phyloP scores from a whole-genome alignment of 2,888 invertebrate species.

The Venusia cambrica region DNA sequence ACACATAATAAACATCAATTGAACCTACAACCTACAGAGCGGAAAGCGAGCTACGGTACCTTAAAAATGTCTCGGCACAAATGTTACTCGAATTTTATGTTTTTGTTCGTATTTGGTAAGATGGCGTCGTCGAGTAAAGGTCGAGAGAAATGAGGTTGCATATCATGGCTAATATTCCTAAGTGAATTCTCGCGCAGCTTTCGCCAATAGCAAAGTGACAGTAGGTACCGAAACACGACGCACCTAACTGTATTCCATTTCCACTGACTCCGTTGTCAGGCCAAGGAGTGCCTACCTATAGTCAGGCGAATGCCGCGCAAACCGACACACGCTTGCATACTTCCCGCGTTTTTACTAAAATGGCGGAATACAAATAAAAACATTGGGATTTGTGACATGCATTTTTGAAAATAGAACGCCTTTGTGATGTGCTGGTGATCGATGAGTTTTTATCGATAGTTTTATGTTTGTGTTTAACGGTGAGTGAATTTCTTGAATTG shows the following conservation, averaged over 20 bases:
- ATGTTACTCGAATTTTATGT: too few relatives aligned
- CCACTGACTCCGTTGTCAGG: too few relatives aligned
- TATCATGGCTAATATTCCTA: slow-evolving; percentile 27
- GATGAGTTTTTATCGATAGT: slow-evolving; percentile 2
- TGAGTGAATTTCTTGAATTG: slow-evolving; percentile 13
- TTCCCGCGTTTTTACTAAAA: slow-evolving; percentile 4
- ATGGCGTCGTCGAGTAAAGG: slow-evolving; percentile 16
- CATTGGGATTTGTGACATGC: too few relatives aligned
- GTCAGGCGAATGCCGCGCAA: slow-evolving; percentile 19
- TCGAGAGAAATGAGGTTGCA: slow-evolving; percentile 24
- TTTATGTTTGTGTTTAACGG: slow-evolving; percentile 8
- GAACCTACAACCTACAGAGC: too few relatives aligned
- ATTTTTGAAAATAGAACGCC: slow-evolving; percentile 6
- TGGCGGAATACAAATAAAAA: slow-evolving; percentile 1
- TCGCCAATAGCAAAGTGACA: slow-evolving; percentile 18
- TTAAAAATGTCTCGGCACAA: too few relatives aligned
- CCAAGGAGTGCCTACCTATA: slow-evolving; percentile 8
- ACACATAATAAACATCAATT: too few relatives aligned
- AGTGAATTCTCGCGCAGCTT: slow-evolving; percentile 33
- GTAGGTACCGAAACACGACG: slow-evolving; percentile 12
- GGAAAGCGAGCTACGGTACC: too few relatives aligned
- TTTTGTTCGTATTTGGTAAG: too few relatives aligned
- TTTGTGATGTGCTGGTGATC: slow-evolving; percentile 6
- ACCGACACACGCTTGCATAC: slow-evolving; percentile 11
- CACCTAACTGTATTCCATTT: slow-evolving; percentile 16